Evolutionary conservation across 2,113 vertebrate species (phyloP).

Genomic region (Apistogramma diplotaenia): DNA sequence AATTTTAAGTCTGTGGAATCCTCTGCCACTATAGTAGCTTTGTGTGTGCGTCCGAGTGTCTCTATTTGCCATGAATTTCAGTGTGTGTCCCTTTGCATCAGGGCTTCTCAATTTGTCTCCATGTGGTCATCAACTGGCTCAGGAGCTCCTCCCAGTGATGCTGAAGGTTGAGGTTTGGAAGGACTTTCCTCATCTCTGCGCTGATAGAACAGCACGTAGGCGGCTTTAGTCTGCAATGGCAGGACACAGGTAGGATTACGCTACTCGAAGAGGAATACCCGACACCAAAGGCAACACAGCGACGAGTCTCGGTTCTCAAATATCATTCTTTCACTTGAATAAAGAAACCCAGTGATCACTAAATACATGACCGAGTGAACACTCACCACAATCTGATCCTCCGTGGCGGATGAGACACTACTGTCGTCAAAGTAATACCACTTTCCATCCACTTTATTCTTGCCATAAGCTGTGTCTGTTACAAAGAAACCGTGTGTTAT

Average conservation of each 20-base stretch:
- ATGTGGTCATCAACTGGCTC: conserved; percentile 84
- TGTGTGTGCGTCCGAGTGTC: conserved; percentile 62
- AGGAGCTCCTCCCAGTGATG: conserved; percentile 72
- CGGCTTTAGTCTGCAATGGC: conserved; percentile 88
- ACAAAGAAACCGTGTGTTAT: conserved; percentile 6
- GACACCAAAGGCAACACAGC: conserved; percentile 11
- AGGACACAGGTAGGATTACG: conserved; percentile 26
- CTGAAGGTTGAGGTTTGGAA: conserved; percentile 69
- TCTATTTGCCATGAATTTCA: conserved; percentile 65
- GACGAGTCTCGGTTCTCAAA: not conserved
- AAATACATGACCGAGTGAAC: not conserved
- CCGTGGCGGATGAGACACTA: conserved; percentile 88
- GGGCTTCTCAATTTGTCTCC: conserved; percentile 90
- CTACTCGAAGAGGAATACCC: conserved; percentile 9
- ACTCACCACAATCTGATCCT: conserved; percentile 98
- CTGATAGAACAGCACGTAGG: conserved; percentile 95
- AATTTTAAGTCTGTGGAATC: conserved; percentile 59
- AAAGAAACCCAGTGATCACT: not conserved
- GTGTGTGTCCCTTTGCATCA: conserved; percentile 45
- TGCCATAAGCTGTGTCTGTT: conserved; percentile 91
- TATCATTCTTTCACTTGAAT: not conserved
- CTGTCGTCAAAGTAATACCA: conserved; percentile 98
- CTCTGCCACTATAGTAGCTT: conserved; percentile 67
- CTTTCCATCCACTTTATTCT: conserved; percentile 89
- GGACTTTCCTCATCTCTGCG: conserved; percentile 81